Conservation (phyloP, 1,140 invertebrate species). For the Reticulitermes speratus region DNA sequence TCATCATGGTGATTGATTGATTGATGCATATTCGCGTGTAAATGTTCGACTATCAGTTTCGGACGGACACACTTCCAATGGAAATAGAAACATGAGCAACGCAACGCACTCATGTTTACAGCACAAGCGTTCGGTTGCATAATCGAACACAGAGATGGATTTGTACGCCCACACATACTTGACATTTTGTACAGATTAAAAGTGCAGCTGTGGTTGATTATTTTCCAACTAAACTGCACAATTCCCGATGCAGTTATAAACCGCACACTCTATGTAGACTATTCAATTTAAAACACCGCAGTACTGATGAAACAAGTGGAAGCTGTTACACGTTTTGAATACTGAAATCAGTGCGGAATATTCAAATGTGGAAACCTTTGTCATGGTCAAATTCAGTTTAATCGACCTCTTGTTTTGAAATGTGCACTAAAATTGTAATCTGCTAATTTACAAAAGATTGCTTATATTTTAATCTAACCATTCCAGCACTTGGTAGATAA, state of each 20-base stretch:
- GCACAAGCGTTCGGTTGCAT: background rate
- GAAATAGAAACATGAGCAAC: background rate
- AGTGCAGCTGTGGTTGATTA: background rate
- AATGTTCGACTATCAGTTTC: slow-evolving; percentile 6
- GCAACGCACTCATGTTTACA: background rate
- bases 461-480: too few relatives aligned
- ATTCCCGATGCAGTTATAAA: background rate
- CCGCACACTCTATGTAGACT: background rate
- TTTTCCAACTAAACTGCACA: slow-evolving; percentile 7
- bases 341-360: background rate
- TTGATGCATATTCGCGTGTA: slow-evolving; percentile 15
- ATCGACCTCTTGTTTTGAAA: background rate
- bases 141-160: background rate
- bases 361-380: background rate
- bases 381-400: background rate
- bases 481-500: too few relatives aligned
- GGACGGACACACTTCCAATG: background rate
- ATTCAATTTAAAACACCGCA: background rate
- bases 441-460: too few relatives aligned
- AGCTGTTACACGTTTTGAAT: background rate
- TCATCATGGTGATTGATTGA: slow-evolving; percentile 18
- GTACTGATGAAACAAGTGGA: background rate
- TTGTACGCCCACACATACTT: background rate
- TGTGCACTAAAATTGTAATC: too few relatives aligned
- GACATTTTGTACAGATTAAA: slow-evolving; percentile 14